Evolutionary conservation across 2,113 vertebrate species (phyloP).

Genomic region (Ranitomeya imitator): DNA sequence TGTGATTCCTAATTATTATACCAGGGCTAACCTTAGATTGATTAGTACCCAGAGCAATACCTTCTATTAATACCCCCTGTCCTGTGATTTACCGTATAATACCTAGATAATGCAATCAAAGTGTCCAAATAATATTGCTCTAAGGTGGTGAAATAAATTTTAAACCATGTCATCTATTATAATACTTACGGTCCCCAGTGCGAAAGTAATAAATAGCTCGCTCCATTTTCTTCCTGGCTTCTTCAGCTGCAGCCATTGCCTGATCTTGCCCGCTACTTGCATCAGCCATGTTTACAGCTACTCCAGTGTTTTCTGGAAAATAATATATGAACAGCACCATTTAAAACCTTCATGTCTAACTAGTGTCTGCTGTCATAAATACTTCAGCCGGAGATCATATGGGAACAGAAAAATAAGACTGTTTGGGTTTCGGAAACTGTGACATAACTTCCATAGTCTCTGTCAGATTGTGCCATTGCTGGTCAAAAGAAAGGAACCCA

Average conservation of each 20-base stretch:
- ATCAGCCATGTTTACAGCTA: constrained; percentile 35
- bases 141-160: not conserved
- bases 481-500: no score
- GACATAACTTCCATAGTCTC: no score
- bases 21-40: not conserved
- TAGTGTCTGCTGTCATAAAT: not conserved
- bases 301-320: not conserved
- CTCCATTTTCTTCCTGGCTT: constrained; percentile 3
- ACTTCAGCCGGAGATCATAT: not conserved
- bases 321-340: not conserved
- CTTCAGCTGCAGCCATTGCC: not conserved
- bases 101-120: not conserved
- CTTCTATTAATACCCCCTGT: not conserved
- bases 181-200: not conserved
- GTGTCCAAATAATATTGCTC: not conserved
- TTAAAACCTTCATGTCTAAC: not conserved
- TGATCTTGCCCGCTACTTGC: not conserved
- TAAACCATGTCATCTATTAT: not conserved
- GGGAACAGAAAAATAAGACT: not conserved
- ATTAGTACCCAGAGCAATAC: not conserved
- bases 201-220: constrained; percentile 4
- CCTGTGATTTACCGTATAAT: not conserved
- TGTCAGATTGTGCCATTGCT: no score
- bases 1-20: not conserved
- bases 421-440: not conserved